phyloP scores from a whole-genome alignment of 2,888 invertebrate genomes.

The Drosophila eohydei region DNA sequence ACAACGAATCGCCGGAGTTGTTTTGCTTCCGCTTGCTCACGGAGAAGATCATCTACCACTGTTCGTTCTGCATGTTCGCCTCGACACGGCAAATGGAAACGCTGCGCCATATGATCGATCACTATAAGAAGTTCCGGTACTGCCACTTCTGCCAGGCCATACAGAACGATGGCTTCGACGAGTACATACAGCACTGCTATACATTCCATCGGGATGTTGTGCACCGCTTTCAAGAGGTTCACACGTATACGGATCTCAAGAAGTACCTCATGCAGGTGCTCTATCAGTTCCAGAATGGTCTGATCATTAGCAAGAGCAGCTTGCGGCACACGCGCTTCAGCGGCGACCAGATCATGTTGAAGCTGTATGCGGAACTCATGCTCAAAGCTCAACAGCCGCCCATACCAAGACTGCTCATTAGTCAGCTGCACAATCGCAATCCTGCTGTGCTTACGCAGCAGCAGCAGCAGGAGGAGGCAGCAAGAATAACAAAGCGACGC shows the following conservation, averaged over 20 bases:
- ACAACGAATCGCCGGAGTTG: conserved; percentile 42
- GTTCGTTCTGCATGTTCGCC: conserved; percentile 85
- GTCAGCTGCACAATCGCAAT: neutral
- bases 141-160: conserved; percentile 65
- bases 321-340: conserved; percentile 62
- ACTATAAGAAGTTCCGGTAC: conserved; percentile 66
- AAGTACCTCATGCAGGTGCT: conserved; percentile 69
- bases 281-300: conserved; percentile 80
- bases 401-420: conserved; percentile 73
- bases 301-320: conserved; percentile 76
- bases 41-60: conserved; percentile 85
- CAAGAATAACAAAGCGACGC: conserved; percentile 26
- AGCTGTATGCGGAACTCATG: conserved; percentile 70
- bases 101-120: conserved; percentile 84
- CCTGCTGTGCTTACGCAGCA: neutral
- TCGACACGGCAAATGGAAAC: conserved; percentile 80
- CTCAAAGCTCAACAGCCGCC: conserved; percentile 71
- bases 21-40: conserved; percentile 70
- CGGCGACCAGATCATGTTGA: conserved; percentile 47
- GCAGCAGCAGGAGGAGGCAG: too few relatives aligned
- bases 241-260: conserved; percentile 53
- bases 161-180: conserved; percentile 60
- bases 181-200: conserved; percentile 81
- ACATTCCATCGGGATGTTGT: conserved; percentile 59
- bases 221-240: conserved; percentile 54